phyloP scores from a whole-genome alignment of 1,140 invertebrate genomes.

The Apis florea region DNA sequence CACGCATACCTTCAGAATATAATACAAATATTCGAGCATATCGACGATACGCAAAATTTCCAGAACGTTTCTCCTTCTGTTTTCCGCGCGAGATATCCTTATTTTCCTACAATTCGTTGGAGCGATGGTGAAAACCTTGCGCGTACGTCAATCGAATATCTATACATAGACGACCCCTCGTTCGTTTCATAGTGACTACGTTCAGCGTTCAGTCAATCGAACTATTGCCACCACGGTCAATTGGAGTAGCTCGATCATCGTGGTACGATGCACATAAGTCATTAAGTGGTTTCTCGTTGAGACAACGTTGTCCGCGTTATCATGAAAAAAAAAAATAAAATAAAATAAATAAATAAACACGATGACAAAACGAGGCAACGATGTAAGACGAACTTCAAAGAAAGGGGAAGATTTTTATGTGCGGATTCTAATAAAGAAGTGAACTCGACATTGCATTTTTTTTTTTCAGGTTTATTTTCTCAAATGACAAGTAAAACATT shows the following conservation, averaged over 20 bases:
- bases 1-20: background rate
- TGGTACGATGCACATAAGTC: conserved; percentile 58
- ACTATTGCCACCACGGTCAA: conserved; percentile 64
- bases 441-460: too few relatives aligned
- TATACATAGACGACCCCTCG: background rate
- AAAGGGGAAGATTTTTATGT: background rate
- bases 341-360: background rate
- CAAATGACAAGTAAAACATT: too few relatives aligned
- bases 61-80: too few relatives aligned
- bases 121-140: background rate
- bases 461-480: too few relatives aligned
- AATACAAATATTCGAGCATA: background rate
- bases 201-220: conserved; percentile 37
- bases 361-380: background rate
- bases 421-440: too few relatives aligned
- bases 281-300: conserved; percentile 63
- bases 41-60: too few relatives aligned
- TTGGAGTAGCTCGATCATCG: conserved; percentile 68
- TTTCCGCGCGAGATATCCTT: background rate
- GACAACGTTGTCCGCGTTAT: conserved; percentile 11
- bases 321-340: conserved; percentile 12
- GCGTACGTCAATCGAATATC: conserved; percentile 4
- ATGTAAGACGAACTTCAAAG: background rate
- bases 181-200: background rate
- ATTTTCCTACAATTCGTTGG: background rate